Evolutionary conservation across 2,888 invertebrate species (phyloP).

Genomic region (Agrilus mali): DNA sequence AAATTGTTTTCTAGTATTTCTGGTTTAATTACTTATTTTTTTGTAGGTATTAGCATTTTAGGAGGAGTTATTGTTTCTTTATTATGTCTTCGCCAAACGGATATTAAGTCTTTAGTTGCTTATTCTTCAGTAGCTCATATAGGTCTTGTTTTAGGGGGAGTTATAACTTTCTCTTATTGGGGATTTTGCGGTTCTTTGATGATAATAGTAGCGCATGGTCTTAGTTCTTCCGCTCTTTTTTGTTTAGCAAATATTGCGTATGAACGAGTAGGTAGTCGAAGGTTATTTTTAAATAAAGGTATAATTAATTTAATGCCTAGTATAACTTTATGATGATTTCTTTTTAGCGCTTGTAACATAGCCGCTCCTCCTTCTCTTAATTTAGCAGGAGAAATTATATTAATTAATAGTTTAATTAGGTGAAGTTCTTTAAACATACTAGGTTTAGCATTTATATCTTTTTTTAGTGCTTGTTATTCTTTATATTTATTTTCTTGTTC

Average conservation of each 20-base stretch:
- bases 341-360: slow-evolving; percentile 50
- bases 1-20: slow-evolving; percentile 36
- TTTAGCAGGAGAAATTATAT: slow-evolving; percentile 51
- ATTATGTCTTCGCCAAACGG: slow-evolving; percentile 53
- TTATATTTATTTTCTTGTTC: slow-evolving; percentile 49
- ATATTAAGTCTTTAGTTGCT: slow-evolving; percentile 62
- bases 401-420: slow-evolving; percentile 45
- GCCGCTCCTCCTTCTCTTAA: slow-evolving; percentile 54
- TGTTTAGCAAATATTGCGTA: slow-evolving; percentile 52
- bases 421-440: slow-evolving; percentile 40
- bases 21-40: slow-evolving; percentile 39
- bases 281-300: slow-evolving; percentile 45
- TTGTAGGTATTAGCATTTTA: slow-evolving; percentile 41
- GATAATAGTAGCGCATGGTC: slow-evolving; percentile 52
- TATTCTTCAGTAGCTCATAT: slow-evolving; percentile 65
- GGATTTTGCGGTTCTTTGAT: slow-evolving; percentile 40
- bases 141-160: slow-evolving; percentile 44
- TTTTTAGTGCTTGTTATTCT: slow-evolving; percentile 56
- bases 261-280: slow-evolving; percentile 47
- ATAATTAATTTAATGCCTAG: slow-evolving; percentile 46
- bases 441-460: slow-evolving; percentile 43
- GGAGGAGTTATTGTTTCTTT: slow-evolving; percentile 49
- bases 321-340: slow-evolving; percentile 51
- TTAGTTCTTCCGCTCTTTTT: slow-evolving; percentile 55
- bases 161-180: slow-evolving; percentile 44